These are phyloP conservation scores for Poeciliopsis presidionis DNA, from an alignment of 2,797 vertebrate genomes.

Conservation along the genomic window DNA sequence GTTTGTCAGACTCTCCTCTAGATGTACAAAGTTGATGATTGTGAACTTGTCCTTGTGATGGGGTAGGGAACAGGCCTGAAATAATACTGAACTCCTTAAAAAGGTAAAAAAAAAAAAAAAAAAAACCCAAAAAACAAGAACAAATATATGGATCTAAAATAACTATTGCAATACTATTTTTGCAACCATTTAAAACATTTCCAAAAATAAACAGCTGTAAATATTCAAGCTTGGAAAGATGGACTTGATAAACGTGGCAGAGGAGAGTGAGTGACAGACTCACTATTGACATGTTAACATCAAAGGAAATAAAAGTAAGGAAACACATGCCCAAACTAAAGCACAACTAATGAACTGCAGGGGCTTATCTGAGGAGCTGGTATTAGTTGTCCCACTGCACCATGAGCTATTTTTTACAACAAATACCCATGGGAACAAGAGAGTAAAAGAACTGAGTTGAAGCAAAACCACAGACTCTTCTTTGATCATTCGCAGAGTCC, in stretches of 20 bases:
- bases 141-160: constrained; percentile 20
- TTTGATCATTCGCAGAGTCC: constrained; percentile 69
- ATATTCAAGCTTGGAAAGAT: constrained; percentile 32
- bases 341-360: constrained; percentile 68
- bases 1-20: constrained; percentile 54
- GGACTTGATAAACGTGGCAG: constrained; percentile 44
- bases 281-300: constrained; percentile 44
- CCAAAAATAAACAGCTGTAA: constrained; percentile 60
- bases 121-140: neutral
- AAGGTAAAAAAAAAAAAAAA: constrained; percentile 1
- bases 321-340: constrained; percentile 66
- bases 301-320: constrained; percentile 50
- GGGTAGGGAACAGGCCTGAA: constrained; percentile 13
- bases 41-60: constrained; percentile 40
- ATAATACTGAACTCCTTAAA: constrained; percentile 21
- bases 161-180: constrained; percentile 39
- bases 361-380: constrained; percentile 76
- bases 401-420: constrained; percentile 77
- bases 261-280: constrained; percentile 65
- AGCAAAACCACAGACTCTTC: constrained; percentile 71
- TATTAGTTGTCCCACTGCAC: constrained; percentile 78
- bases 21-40: constrained; percentile 41
- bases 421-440: constrained; percentile 72
- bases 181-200: constrained; percentile 40
- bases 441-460: constrained; percentile 65